Evolutionary conservation across 1,140 invertebrate species (phyloP).

Genomic region (Solenopsis fugax): DNA sequence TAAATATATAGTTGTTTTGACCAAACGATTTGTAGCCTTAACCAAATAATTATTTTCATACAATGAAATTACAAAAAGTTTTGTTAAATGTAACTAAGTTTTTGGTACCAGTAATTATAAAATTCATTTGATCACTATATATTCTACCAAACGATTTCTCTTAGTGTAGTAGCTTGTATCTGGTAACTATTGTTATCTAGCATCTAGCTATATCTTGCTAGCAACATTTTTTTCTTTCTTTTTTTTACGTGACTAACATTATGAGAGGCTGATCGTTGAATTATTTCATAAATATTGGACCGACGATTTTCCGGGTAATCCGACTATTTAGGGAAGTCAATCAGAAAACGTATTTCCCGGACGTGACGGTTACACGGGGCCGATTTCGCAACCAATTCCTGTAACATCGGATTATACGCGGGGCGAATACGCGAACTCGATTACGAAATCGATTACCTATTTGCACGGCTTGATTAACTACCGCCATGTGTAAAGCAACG

Average conservation of each 20-base stretch:
- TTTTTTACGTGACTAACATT: background rate
- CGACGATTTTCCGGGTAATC: slow-evolving; percentile 18
- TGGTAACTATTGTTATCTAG: background rate
- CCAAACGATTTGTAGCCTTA: no score
- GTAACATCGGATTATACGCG: slow-evolving; percentile 46
- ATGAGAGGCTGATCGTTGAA: background rate
- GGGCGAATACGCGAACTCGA: slow-evolving; percentile 53
- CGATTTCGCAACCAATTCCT: slow-evolving; percentile 52
- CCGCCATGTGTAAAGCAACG: slow-evolving; percentile 51
- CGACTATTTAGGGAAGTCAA: slow-evolving; percentile 49
- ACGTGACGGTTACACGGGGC: slow-evolving; percentile 43
- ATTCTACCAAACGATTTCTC: no score
- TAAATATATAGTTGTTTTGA: no score
- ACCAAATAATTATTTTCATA: no score
- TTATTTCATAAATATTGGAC: slow-evolving; percentile 28
- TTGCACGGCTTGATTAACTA: slow-evolving; percentile 58
- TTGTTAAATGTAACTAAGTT: no score
- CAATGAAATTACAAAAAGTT: no score
- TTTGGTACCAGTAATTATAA: no score
- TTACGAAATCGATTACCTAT: slow-evolving; percentile 57
- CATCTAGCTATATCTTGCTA: background rate
- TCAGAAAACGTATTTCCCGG: slow-evolving; percentile 46
- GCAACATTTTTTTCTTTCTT: background rate
- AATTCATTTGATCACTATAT: no score
- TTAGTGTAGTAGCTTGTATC: background rate